phyloP scores from a whole-genome alignment of 2,888 invertebrate genomes.

The Octonoba sinensis region DNA sequence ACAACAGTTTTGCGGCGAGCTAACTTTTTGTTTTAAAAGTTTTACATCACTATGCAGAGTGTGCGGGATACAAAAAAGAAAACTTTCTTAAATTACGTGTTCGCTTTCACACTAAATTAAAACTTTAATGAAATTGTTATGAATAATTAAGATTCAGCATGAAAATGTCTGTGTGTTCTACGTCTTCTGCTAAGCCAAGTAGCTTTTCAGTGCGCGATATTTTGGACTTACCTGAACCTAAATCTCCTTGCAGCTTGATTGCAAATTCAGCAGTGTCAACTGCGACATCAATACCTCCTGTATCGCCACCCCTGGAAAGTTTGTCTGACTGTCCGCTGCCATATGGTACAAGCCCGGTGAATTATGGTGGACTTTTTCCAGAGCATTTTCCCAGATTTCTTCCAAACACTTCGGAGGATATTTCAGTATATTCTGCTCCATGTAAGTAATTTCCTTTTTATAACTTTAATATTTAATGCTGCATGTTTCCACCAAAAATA shows the following conservation, averaged over 20 bases:
- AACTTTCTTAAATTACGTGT: too few species aligned
- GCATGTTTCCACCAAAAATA: too few species aligned
- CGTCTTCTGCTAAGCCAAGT: slow-evolving; percentile 76
- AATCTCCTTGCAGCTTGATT: slow-evolving; percentile 59
- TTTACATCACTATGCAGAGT: too few species aligned
- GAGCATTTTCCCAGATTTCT: slow-evolving; percentile 38
- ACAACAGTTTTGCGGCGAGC: too few species aligned
- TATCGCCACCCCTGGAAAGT: slow-evolving; percentile 6
- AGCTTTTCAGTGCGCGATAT: slow-evolving; percentile 95
- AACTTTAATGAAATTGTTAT: too few species aligned
- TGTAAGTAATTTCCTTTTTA: slow-evolving; percentile 18
- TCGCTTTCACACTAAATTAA: too few species aligned
- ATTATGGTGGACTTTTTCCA: slow-evolving; percentile 21
- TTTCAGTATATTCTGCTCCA: slow-evolving; percentile 8
- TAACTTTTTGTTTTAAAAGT: too few species aligned
- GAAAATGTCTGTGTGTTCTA: slow-evolving; percentile 53
- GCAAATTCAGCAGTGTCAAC: not conserved
- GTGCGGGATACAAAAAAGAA: too few species aligned
- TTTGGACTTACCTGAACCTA: slow-evolving; percentile 82
- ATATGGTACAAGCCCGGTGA: slow-evolving; percentile 7
- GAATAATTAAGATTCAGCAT: slow-evolving; percentile 21
- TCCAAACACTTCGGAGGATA: slow-evolving; percentile 26
- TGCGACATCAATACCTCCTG: slow-evolving; percentile 12
- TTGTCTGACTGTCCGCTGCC: slow-evolving; percentile 13
- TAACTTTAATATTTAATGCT: not conserved